Conservation (phyloP, 1,140 invertebrate genomes). For the Camponotus pennsylvanicus region DNA sequence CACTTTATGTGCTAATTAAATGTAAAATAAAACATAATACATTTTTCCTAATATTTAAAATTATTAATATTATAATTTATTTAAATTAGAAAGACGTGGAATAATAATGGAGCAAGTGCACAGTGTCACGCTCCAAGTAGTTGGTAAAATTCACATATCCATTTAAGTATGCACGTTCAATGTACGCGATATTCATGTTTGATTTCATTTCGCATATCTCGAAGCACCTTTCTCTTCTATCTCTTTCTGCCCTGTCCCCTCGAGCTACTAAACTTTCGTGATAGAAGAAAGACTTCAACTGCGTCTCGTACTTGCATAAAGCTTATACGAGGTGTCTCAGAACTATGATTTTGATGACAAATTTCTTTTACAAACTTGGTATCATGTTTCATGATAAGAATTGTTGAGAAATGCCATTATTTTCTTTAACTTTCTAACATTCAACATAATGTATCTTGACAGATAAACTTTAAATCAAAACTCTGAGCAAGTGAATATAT, state of each 20-base stretch:
- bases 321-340: background rate
- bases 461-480: conserved; percentile 16
- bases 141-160: conserved; percentile 5
- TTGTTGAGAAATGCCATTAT: background rate
- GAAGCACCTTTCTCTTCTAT: conserved; percentile 46
- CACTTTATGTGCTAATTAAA: background rate
- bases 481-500: background rate
- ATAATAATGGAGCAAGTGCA: conserved; percentile 6
- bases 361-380: conserved; percentile 16
- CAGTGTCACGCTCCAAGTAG: background rate
- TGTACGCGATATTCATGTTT: conserved; percentile 45
- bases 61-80: too few relatives aligned
- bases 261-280: conserved; percentile 54
- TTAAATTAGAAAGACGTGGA: too few relatives aligned
- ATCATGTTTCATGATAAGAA: background rate
- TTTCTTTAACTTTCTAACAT: conserved; percentile 6
- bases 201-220: conserved; percentile 43
- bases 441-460: background rate
- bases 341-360: conserved; percentile 42
- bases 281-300: conserved; percentile 52
- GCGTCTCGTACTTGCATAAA: conserved; percentile 14
- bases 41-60: background rate
- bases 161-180: conserved; percentile 44
- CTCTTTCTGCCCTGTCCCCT: conserved; percentile 12
- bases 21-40: background rate